Evolutionary conservation across 2,797 vertebrate species (phyloP).

Genomic region (Danionella dracula): DNA sequence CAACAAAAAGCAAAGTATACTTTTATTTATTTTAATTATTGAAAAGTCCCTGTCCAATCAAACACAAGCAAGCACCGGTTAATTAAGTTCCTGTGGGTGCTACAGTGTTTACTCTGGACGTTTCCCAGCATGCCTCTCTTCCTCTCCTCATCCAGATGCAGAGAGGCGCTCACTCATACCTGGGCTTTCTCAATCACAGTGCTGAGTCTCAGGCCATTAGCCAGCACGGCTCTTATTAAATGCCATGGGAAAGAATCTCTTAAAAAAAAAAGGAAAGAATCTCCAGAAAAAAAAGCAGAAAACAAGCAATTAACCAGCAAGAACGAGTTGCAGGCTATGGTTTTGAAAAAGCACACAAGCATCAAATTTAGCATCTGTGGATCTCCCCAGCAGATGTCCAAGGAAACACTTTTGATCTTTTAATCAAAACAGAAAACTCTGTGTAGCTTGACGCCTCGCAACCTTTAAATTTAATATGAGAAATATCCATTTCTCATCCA

Average conservation of each 20-base stretch:
- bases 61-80: neutral
- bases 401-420: neutral
- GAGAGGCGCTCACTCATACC: neutral
- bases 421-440: neutral
- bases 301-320: slow-evolving; percentile 3
- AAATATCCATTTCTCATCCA: too few relatives aligned
- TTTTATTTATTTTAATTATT: too few relatives aligned
- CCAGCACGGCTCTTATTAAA: slow-evolving; percentile 26
- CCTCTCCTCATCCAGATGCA: slow-evolving; percentile 4
- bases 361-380: slow-evolving; percentile 54
- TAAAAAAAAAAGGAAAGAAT: too few relatives aligned
- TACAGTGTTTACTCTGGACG: neutral
- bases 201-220: slow-evolving; percentile 33
- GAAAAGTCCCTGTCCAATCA: neutral
- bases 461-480: too few relatives aligned
- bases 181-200: neutral
- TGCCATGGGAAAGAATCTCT: slow-evolving; percentile 10
- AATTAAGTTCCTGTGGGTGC: neutral
- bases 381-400: neutral
- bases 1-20: too few relatives aligned
- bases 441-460: too few relatives aligned
- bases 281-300: neutral
- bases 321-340: neutral
- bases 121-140: neutral
- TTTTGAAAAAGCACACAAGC: slow-evolving; percentile 33